Conservation (phyloP, 2,113 vertebrate species). For the Mustela lutreola region DNA sequence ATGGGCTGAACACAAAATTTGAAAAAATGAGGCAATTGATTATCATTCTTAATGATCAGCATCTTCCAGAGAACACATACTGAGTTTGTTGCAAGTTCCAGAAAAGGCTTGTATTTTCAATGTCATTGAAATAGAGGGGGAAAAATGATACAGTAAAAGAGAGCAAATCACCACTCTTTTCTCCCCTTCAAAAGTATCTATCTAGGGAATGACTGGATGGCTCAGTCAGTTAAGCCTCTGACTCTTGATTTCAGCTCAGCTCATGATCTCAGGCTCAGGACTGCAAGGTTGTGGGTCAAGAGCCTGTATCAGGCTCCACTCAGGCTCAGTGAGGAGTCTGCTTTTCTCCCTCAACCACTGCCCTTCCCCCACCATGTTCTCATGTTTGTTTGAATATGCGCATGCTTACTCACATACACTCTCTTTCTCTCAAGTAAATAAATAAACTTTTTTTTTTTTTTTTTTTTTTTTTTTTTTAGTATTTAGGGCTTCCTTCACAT, state of each 20-base stretch:
- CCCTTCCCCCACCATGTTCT: neutral
- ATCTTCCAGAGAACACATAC: neutral
- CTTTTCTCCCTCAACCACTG: neutral
- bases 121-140: neutral
- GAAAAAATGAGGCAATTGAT: neutral
- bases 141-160: neutral
- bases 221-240: neutral
- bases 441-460: neutral
- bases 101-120: neutral
- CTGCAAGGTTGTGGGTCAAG: neutral
- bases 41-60: neutral
- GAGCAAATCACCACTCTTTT: neutral
- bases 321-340: neutral
- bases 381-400: fast-evolving
- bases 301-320: neutral
- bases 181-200: neutral
- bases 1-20: neutral
- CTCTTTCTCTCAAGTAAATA: neutral
- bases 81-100: neutral
- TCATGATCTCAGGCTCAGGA: neutral
- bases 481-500: neutral
- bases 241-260: neutral
- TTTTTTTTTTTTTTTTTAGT: neutral
- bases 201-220: neutral
- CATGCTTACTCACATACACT: neutral